Evolutionary conservation across 2,797 vertebrate species (phyloP), one percentile per base, ranked within the genome.

Genomic region (Oryzias dopingdopingensis): DNA sequence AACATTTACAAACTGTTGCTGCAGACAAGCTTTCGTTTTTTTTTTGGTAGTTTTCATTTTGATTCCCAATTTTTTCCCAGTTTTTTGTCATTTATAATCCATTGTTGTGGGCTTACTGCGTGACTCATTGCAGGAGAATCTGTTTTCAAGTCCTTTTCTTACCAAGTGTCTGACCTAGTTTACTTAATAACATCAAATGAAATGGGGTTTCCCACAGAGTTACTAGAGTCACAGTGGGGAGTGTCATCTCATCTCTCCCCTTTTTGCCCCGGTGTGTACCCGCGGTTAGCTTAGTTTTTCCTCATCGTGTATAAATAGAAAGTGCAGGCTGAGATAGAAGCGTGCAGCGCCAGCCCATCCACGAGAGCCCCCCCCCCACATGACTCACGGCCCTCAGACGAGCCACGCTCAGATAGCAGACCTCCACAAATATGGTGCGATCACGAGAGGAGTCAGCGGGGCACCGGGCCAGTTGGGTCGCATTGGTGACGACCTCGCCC

Each of bases 131-230:
- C 37, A 63, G 56, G 40, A 75, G 57, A 69, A 68, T 55, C 32
- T 69, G 66, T 61, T 69, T 74, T n/a, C 8, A 3, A 76, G 76
- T 64, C 8, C 66, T 42, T 14, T 32, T 49, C 65, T 79, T 71
- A 81, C 81, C 82, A 72, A 72, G 62, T 70, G 32, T 56, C 69
- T 79, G 77, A 82, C 82, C 81, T 79, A 81, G 59, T 85, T 89
- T 77, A 67, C 80, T 80, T 80, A 59, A 32, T 37, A 37, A 46
- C 77, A 64, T 55, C 69, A 48, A 55, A 76, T 67, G 68, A 74
- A 79, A 68, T 26, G 52, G 79, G 72, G 69, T 76, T 84, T 79
- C 84, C 81, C 75, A 53, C 58, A 62, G 52, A 24, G 37, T 42
- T 2, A 22, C 45, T 65, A 65, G 67, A 70, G 70, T 72, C 71